These are phyloP conservation scores for Agrypnus murinus DNA, from an alignment of 2,888 invertebrate genomes.

Conservation along the genomic window DNA sequence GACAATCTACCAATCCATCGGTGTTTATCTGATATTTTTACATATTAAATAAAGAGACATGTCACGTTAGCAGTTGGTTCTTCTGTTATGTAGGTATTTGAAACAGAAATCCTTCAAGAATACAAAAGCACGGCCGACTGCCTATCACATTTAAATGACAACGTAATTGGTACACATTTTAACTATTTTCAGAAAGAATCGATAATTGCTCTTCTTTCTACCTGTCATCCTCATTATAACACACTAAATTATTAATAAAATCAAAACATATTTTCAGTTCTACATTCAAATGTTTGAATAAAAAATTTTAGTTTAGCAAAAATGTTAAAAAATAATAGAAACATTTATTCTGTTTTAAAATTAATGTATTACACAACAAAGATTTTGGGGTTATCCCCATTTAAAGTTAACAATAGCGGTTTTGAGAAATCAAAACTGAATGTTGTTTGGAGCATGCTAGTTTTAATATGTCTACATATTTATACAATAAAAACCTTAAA, in stretches of 20 bases:
- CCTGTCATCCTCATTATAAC: background rate
- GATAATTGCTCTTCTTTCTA: background rate
- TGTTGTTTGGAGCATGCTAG: background rate
- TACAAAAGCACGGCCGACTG: no score
- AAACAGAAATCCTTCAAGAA: no score
- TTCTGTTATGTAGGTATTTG: no score
- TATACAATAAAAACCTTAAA: background rate
- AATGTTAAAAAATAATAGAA: background rate
- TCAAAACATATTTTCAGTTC: background rate
- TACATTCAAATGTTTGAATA: background rate
- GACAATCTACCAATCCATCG: no score
- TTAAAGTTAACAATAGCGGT: background rate
- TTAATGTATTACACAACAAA: background rate
- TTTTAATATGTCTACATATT: background rate
- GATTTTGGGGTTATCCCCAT: background rate
- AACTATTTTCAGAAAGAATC: no score
- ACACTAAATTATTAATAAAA: background rate
- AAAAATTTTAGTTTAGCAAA: background rate
- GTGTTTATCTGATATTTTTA: no score
- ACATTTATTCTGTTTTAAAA: background rate
- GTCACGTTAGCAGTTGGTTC: no score
- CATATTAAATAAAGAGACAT: no score
- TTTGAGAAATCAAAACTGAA: background rate
- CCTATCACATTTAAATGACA: no score
- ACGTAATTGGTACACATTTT: no score